Evolutionary conservation across 1,140 invertebrate genomes (phyloP), one percentile per base, ranked within the genome.

Genomic region (Phthorimaea operculella): DNA sequence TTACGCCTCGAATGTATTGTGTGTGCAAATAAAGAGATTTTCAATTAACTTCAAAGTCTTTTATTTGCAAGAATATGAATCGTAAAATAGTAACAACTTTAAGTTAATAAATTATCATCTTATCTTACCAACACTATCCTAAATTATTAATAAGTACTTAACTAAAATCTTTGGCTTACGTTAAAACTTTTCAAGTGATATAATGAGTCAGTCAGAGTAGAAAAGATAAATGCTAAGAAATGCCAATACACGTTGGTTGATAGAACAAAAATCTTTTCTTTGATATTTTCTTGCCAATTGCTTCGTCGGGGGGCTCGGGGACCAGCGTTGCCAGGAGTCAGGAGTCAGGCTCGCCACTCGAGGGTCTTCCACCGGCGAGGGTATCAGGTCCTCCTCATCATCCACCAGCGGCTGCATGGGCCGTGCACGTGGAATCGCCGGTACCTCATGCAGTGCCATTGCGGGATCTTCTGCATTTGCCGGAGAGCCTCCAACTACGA

Each of bases 391-490:
- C 36, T 39, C 34, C 87, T 79, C 57, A 85, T 84, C 7, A 85
- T 68, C 51, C 88, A 82, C 73, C 88, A 89, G 58, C 90, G 88
- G 53, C 89, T 87, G 86, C 92, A 94, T 52, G 91, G 89, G 53
- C 91, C 87, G 55, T 92, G 89, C 51, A 92, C 79, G 63, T 93
- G 91, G 62, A 93, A 92, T 66, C 92, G 92, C 55, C 92, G 87
- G 74, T 93, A 93, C 56, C 92, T 87, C 66, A 93, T 85, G 76
- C 92, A 94, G 72, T 94, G 92, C 90, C 91, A 93, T 68, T 93
- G 92, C 4, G 92, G 92, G 55, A 93, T 89, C 69, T 90, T 87
- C 57, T 87, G 82, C 90, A 92, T 92, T 16, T 74, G 74, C 15
- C 81, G 77, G 6, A 85, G 50, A 8, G 80, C 83, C 54, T 86